phyloP scores from a whole-genome alignment of 2,888 invertebrate species.

The Brassicogethes aeneus region DNA sequence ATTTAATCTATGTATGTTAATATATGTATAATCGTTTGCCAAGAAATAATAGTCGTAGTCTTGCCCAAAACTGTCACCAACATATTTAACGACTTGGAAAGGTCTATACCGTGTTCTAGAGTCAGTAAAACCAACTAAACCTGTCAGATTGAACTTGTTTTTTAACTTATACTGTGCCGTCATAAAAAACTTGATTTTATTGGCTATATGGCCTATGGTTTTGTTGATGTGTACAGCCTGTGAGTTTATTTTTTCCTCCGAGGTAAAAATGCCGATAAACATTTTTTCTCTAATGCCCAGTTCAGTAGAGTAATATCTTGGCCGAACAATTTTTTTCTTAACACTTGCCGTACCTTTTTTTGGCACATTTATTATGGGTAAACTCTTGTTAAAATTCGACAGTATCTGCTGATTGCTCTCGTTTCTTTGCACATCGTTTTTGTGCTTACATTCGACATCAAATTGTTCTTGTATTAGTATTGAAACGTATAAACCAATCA shows the following conservation, averaged over 20 bases:
- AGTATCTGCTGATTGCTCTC: constrained; percentile 7
- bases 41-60: constrained; percentile 91
- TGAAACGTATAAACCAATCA: constrained; percentile 30
- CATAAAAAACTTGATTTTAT: constrained; percentile 57
- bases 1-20: constrained; percentile 69
- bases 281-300: constrained; percentile 85
- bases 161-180: constrained; percentile 39
- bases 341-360: constrained; percentile 18
- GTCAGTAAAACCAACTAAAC: constrained; percentile 81
- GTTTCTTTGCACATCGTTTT: not conserved
- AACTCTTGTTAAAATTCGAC: constrained; percentile 19
- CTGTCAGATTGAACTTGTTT: constrained; percentile 33
- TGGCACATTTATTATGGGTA: constrained; percentile 16
- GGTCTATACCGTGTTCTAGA: constrained; percentile 66
- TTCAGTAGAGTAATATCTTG: constrained; percentile 91
- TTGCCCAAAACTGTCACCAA: constrained; percentile 80
- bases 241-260: constrained; percentile 60
- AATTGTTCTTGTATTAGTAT: constrained; percentile 19
- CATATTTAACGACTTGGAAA: constrained; percentile 82
- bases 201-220: constrained; percentile 75
- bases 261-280: constrained; percentile 78
- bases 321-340: constrained; percentile 58
- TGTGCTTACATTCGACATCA: constrained; percentile 15
- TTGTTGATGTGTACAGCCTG: constrained; percentile 79
- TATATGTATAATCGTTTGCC: constrained; percentile 73